Percentiles rank a stretch among this genome's conserved stretches.
phyloP scores from a whole-genome alignment of 2,888 invertebrate genomes.

The Gandaritis pyraliata region DNA sequence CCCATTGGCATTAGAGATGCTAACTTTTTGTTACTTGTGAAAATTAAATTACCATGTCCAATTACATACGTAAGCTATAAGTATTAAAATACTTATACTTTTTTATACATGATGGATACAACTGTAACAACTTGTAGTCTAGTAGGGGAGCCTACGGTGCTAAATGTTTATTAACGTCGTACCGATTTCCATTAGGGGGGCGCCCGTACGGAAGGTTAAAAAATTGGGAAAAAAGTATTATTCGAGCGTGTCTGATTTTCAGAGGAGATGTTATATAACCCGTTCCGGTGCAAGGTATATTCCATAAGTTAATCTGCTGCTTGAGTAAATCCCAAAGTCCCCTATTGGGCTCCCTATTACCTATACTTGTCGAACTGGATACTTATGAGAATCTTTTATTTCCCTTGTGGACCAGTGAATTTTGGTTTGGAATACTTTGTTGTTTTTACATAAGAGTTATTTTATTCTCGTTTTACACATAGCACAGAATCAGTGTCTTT shows the following conservation, averaged over 20 bases:
- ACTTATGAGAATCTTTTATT: conserved; percentile 4
- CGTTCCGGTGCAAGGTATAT: no score
- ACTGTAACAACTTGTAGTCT: no score
- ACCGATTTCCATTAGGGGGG: no score
- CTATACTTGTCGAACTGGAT: background rate
- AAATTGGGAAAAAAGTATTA: no score
- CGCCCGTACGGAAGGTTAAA: no score
- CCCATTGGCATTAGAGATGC: background rate
- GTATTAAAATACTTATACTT: background rate
- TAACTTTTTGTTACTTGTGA: background rate
- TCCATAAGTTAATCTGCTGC: no score
- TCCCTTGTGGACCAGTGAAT: conserved; percentile 17
- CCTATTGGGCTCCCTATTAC: no score
- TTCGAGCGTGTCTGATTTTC: no score
- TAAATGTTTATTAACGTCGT: no score
- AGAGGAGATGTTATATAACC: no score
- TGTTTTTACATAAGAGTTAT: conserved; percentile 51
- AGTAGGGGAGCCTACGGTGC: no score
- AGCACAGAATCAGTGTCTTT: conserved; percentile 51
- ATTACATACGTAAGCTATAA: background rate
- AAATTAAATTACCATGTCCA: conserved; percentile 8
- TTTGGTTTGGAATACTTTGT: conserved; percentile 38
- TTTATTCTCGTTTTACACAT: conserved; percentile 49
- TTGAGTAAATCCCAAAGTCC: no score
- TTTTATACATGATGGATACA: background rate